Base-by-base conservation (phyloP, 1,140 invertebrate genomes). In the Drosophila pruinosa region DNA sequence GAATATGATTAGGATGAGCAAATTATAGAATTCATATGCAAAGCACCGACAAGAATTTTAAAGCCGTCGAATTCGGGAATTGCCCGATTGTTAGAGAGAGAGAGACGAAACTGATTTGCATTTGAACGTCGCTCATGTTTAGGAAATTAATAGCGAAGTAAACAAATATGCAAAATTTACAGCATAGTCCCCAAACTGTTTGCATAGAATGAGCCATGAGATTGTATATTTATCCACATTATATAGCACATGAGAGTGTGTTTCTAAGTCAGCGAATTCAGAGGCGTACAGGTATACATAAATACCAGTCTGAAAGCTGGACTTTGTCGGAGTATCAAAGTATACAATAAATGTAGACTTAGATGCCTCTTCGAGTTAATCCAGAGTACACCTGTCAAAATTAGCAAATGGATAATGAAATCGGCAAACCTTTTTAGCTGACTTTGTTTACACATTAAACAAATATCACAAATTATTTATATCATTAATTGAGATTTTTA, bases 151-250 rank as follows among this genome's bases (percentile, higher is more conserved):
- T 76, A 80, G 72, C 61, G 28, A 28, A 53, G 26, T 59, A 85
- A 80, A 86, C 67, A 70, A 38, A 83, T 82, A 82, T 67, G 62
- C 72, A 69, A 78, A 69, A 50, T 68, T 85, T 85, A 83, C 76
- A 85, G 48, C 65, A 61, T 58, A 71, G 39, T 59, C 6, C 14
- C 31, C 12, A 21, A 22, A 48, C 7, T 69, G 58, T 69, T 69
- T 62, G 58, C 22, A 6, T 21, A 69, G 58, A 69, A 62, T 52
- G 21, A 69, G 47, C 65, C 65, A 52, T 62, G 31, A 45, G 21
- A 28, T 31, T 59, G 22, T 48, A 6, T 58, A 21, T 48, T 45
- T 56, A 38, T 19, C 24, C n/a, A 64, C 4, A 38, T 12, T 47
- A 56, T 47, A 47, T 8, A 15, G 14, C 5, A 36, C 19, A 15